Evolutionary conservation across 1,140 invertebrate species (phyloP), one percentile per base, ranked within the genome.

Genomic region (Liolophura sinensis): DNA sequence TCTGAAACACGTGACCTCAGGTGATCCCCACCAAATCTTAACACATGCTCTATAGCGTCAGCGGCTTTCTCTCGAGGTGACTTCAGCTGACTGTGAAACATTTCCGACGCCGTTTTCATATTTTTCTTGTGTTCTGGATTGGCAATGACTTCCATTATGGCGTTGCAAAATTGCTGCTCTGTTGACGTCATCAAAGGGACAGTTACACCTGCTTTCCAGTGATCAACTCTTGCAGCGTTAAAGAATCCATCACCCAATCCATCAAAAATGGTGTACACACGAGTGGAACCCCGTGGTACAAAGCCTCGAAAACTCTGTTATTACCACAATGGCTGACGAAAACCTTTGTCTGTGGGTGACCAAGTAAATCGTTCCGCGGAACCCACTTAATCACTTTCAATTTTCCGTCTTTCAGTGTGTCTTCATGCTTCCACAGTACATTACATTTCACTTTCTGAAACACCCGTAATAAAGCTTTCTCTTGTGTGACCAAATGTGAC

Each of bases 301-400:
- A 86, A 11, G 91, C 88, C 80, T 94, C 92, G 50, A 89, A 90
- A 0, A 88, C 89, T n/a, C 92, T 89, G 75, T 91, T 87, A 47
- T 92, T 87, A 0, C 92, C 92, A 22, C 89, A 90, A 72, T 94
- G 92, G 0, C 90, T 89, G 66, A 92, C 87, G 66, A 92, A 93
- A 0, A 87, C 88, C 47, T 88, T 67, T n/a, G 71, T 74, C 20
- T 78, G 73, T 9, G 70, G 67, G 62, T 79, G 77, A 87, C 88
- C 91, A 48, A 93, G 84, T 46, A 94, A 86, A 78, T 93, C 92
- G 77, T 93, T 92, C 78, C 93, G 92, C 0, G 92, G 92, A 70
- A 92, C 83, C 92, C 92, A 94, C 54, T 89, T 87, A 0, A 87
- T 88, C 0, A 91, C 83, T 77, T 88, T 89, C 0, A 93, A 89